phyloP scores from a whole-genome alignment of 1,140 invertebrate genomes.

The Sarcophaga peregrina region DNA sequence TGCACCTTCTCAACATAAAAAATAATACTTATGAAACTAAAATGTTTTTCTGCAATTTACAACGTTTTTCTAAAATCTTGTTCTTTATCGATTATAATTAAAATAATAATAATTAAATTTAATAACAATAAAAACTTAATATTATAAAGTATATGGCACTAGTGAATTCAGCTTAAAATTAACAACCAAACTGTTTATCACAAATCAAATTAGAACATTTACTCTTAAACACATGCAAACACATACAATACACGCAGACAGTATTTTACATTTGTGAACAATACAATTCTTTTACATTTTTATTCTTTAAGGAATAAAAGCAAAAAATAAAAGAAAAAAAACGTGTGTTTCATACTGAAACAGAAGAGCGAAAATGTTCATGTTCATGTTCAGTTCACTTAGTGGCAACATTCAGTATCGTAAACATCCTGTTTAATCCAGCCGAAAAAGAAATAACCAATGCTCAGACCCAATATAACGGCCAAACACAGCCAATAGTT shows the following conservation, averaged over 20 bases:
- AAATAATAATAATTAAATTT: neutral
- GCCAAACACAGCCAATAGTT: conserved; percentile 93
- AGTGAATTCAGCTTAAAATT: conserved; percentile 6
- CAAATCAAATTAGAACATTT: neutral
- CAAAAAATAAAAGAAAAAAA: no score
- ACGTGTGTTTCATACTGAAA: no score
- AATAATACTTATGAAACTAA: no score
- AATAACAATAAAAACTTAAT: conserved; percentile 7
- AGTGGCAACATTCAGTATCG: conserved; percentile 90
- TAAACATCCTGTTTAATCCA: conserved; percentile 77
- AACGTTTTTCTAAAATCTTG: no score
- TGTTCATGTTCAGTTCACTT: neutral
- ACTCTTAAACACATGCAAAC: no score
- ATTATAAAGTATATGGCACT: neutral
- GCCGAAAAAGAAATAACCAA: conserved; percentile 94
- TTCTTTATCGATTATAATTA: neutral
- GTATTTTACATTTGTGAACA: no score
- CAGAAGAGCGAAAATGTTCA: no score
- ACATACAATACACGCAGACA: no score
- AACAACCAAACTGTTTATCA: neutral
- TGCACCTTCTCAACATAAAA: no score
- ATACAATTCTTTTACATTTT: no score
- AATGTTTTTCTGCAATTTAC: no score
- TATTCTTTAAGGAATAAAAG: no score
- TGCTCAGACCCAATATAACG: conserved; percentile 85